Evolutionary conservation across 2,113 vertebrate species (phyloP).

Genomic region (Syngnathus typhle): DNA sequence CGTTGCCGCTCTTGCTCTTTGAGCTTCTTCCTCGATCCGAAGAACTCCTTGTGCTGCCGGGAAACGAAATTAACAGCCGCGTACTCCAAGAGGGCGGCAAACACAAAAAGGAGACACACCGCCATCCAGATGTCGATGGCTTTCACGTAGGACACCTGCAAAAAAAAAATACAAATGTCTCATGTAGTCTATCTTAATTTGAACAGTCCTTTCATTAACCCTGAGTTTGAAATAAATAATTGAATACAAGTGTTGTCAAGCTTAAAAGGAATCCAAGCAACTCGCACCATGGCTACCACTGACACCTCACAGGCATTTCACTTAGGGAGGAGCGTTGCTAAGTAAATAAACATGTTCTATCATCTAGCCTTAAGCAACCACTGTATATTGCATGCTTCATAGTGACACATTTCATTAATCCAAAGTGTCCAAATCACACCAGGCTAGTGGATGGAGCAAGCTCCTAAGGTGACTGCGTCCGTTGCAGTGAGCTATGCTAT

Average conservation of each 20-base stretch:
- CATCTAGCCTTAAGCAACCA: not conserved
- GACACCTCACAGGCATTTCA: not conserved
- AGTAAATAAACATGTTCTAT: not conserved
- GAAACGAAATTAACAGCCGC: constrained; percentile 93
- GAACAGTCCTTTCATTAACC: too few relatives aligned
- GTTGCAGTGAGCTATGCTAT: too few relatives aligned
- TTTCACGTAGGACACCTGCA: constrained; percentile 91
- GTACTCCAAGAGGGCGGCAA: constrained; percentile 87
- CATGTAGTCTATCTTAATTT: too few relatives aligned
- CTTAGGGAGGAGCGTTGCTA: not conserved
- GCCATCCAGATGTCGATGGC: constrained; percentile 98
- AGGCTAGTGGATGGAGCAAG: not conserved
- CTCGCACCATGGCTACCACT: not conserved
- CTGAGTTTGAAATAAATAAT: not conserved
- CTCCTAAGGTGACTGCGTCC: too few relatives aligned
- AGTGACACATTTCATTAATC: not conserved
- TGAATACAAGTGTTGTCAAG: not conserved
- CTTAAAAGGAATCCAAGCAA: not conserved
- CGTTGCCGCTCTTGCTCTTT: constrained; percentile 69
- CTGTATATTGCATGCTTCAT: constrained; percentile 1
- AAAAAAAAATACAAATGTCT: not conserved
- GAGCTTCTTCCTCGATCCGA: constrained; percentile 78
- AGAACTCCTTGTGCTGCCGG: constrained; percentile 90
- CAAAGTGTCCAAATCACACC: not conserved
- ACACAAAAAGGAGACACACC: constrained; percentile 89